These are phyloP conservation scores for Cyrtorhinus lividipennis DNA, from an alignment of 1,140 invertebrate species.

Conservation along the genomic window DNA sequence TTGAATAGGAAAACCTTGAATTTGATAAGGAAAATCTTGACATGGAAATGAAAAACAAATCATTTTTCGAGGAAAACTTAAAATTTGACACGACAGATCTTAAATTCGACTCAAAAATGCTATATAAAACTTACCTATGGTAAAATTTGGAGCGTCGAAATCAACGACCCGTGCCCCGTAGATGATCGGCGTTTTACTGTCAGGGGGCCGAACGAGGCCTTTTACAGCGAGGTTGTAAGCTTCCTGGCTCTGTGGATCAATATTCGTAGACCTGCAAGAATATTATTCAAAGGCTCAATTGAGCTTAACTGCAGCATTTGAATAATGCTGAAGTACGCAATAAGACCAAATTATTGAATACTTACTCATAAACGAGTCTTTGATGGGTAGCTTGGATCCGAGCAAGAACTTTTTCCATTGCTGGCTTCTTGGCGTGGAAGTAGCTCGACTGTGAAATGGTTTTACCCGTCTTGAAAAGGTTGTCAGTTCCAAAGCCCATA, in stretches of 20 bases:
- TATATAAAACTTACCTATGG: constrained; percentile 65
- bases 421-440: constrained; percentile 44
- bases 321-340: not conserved
- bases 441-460: constrained; percentile 56
- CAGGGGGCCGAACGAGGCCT: constrained; percentile 59
- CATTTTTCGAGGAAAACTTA: too few relatives aligned
- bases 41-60: too few relatives aligned
- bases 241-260: constrained; percentile 67
- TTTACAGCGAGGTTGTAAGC: constrained; percentile 73
- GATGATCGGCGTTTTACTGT: constrained; percentile 54
- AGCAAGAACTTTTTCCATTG: constrained; percentile 54
- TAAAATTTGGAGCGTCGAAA: constrained; percentile 69
- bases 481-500: constrained; percentile 64
- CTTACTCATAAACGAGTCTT: constrained; percentile 67
- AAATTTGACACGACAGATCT: too few relatives aligned
- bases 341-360: too few relatives aligned
- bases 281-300: constrained; percentile 3
- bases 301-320: not conserved
- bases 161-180: constrained; percentile 76
- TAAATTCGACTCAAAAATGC: too few relatives aligned
- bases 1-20: too few relatives aligned
- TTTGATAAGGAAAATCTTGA: too few relatives aligned
- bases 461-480: constrained; percentile 53
- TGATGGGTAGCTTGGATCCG: constrained; percentile 69
- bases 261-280: constrained; percentile 48